Base-by-base conservation (phyloP, 2,797 vertebrate species). In the Siniperca obscura region DNA sequence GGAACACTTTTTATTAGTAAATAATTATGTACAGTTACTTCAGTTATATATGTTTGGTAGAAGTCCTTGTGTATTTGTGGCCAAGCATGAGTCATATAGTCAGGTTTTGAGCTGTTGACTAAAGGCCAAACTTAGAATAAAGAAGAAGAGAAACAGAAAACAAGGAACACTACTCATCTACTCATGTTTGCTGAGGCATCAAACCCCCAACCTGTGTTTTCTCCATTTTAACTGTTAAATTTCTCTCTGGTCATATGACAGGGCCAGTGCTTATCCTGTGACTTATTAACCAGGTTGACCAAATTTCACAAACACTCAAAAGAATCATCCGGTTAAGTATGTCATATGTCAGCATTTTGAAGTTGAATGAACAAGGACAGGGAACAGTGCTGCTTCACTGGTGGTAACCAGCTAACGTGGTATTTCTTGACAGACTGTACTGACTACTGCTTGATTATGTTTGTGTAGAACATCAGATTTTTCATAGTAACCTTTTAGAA, bases 71-170 rank as follows among this genome's bases (percentile, higher is more conserved):
- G 2, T 57, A 11, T 73, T 42, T 64, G 16, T 36, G 65, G 38
- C 19, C 2, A 2, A 44, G 12, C 19, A 21, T 68, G 59, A 25
- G n/a, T 38, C 44, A 34, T 38, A 40, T 74, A 46, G 9, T 62
- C 27, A 61, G 5, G 10, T 55, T 74, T 2, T 59, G 9, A 53
- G 40, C 14, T 40, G n/a, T 56, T 34, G 7, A 60, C 16, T 30
- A 5, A 1, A 8, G 40, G 7, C 4, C 50, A 50, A 65, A 70
- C 13, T 19, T 52, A 1, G 3, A 68, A 42, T 27, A 80, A 87
- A 36, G 52, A 69, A 87, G 86, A 90, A 90, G 61, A 83, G 82
- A 90, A 88, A 88, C 80, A 4, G 25, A 74, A 81, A 90, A 91
- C 14, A 68, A 66, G 89, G 86, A 93, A 92, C 90, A 57, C 17